Evolutionary conservation across 2,888 invertebrate genomes (phyloP).

Genomic region (Tetheella fluctuosa): DNA sequence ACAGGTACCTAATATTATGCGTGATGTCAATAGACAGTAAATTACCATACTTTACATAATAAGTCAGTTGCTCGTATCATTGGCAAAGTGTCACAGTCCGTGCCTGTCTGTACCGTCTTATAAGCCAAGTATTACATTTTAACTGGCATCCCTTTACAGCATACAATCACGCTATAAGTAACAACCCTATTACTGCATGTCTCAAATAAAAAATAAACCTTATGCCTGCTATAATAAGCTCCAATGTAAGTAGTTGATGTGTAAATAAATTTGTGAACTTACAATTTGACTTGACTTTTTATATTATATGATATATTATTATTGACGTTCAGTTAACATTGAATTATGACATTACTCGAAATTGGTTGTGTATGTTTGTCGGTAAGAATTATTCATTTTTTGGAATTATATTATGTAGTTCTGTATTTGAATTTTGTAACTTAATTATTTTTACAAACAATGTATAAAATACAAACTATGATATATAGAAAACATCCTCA

Average conservation of each 20-base stretch:
- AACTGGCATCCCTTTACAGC: conserved; percentile 42
- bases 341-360: conserved; percentile 42
- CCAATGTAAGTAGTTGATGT: background rate
- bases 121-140: conserved; percentile 35
- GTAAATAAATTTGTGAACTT: background rate
- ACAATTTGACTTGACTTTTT: conserved; percentile 19
- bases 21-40: conserved; percentile 13
- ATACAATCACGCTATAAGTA: conserved; percentile 38
- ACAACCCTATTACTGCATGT: conserved; percentile 20
- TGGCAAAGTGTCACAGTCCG: conserved; percentile 46
- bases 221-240: background rate
- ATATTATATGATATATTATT: too few species aligned
- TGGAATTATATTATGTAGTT: too few species aligned
- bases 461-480: too few species aligned
- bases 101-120: conserved; percentile 52
- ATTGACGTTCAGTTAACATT: conserved; percentile 29
- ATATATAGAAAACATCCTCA: too few species aligned
- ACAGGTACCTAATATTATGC: conserved; percentile 3
- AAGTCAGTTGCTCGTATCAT: conserved; percentile 21
- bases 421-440: background rate
- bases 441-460: background rate
- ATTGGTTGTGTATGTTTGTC: conserved; percentile 21
- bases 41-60: conserved; percentile 23
- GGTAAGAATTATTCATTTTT: conserved; percentile 8
- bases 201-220: conserved; percentile 15